phyloP scores from a whole-genome alignment of 2,113 vertebrate genomes.

The Daboia siamensis region DNA sequence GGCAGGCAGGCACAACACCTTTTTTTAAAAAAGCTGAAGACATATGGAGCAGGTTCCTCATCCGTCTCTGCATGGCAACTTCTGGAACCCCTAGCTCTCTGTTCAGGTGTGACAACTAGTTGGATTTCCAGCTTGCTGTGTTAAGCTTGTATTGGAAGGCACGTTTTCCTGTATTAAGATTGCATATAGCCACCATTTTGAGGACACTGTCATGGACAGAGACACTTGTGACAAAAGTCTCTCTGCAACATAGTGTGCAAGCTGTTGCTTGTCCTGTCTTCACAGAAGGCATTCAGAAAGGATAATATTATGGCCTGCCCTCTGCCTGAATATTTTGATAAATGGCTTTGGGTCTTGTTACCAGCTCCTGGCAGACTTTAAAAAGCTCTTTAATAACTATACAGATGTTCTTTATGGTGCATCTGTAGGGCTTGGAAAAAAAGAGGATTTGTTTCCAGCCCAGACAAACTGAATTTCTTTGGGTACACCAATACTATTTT shows the following conservation, averaged over 20 bases:
- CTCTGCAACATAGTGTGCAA: neutral
- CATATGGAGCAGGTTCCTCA: neutral
- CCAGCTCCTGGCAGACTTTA: neutral
- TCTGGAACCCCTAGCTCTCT: neutral
- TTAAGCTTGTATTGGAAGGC: neutral
- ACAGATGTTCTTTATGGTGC: neutral
- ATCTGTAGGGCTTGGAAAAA: slow-evolving; percentile 15
- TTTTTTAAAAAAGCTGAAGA: neutral
- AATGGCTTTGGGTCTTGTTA: neutral
- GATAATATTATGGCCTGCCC: neutral
- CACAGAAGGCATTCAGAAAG: neutral
- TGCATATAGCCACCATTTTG: neutral
- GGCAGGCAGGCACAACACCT: neutral
- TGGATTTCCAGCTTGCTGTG: neutral
- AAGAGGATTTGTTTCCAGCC: neutral
- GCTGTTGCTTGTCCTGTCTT: neutral
- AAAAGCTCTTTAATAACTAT: neutral
- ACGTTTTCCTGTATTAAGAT: neutral
- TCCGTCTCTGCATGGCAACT: neutral
- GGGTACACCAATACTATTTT: slow-evolving; percentile 36
- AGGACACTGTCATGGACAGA: neutral
- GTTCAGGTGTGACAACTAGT: neutral
- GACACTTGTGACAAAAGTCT: neutral
- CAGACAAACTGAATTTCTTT: slow-evolving; percentile 38
- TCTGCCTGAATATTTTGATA: neutral